Evolutionary conservation across 2,113 vertebrate genomes (phyloP).

Genomic region (Ovibos moschatus): DNA sequence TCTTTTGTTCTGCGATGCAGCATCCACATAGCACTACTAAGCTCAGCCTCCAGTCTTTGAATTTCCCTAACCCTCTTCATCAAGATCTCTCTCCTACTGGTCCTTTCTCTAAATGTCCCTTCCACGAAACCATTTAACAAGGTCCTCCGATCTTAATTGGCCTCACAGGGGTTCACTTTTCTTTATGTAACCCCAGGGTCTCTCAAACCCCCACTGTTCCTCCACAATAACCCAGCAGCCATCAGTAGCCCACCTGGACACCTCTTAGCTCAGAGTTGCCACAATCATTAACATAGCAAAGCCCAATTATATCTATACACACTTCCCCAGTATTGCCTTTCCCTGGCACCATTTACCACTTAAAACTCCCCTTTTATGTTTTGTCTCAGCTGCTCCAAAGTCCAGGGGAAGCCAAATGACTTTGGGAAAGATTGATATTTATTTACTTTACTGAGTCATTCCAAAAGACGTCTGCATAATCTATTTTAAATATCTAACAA

Average conservation of each 20-base stretch:
- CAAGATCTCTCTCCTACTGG: background rate
- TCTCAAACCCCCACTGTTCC: background rate
- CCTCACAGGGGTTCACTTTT: background rate
- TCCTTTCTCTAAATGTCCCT: background rate
- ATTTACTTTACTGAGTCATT: background rate
- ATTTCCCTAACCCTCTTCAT: background rate
- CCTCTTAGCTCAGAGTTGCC: background rate
- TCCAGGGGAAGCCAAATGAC: background rate
- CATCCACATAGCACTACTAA: background rate
- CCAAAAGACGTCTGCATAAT: background rate
- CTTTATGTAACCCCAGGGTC: background rate
- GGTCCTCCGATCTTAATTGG: background rate
- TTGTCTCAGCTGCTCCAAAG: background rate
- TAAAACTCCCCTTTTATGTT: background rate
- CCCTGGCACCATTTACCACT: background rate
- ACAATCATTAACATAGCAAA: background rate
- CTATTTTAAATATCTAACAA: background rate
- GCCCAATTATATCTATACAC: background rate
- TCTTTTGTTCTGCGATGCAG: background rate
- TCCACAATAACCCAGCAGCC: background rate
- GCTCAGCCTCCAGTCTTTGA: background rate
- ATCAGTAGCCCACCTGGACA: background rate
- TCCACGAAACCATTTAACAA: constrained; percentile 5
- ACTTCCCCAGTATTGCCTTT: background rate
- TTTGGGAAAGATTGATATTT: background rate